Evolutionary conservation across 2,113 vertebrate species (phyloP), one percentile per base, ranked within the genome.

Genomic region (Electrona antarctica): DNA sequence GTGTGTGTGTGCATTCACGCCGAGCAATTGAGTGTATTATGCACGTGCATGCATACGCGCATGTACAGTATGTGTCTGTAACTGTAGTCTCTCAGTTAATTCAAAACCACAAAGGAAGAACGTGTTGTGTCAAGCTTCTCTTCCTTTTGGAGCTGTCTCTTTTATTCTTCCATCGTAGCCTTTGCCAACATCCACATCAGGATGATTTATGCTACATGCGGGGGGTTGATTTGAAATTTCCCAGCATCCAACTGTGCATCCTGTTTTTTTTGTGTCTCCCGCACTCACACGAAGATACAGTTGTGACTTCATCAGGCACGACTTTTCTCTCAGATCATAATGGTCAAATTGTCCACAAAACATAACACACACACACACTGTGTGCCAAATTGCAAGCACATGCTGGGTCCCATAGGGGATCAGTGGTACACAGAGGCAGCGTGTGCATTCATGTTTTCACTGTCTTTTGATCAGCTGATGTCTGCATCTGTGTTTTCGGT

Each of bases 351-450:
- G 12, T 51, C 64, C 50, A 14, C 51, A 69, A 69, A 79, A 81
- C 67, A 72, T 65, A 72, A 77, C 58, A 64, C 47, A 21, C 21
- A 21, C 21, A n/a, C n/a, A n/a, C n/a, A n/a, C n/a, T 33, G 46
- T 12, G 4, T 45, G 51, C 67, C 56, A 80, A 86, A 83, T 79
- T 67, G 64, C 54, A 77, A 81, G 63, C 85, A 86, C 63, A 69
- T 81, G 71, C 55, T 66, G 50, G 65, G 13, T 71, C 71, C 41
- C 49, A 15, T 47, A n/a, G 65, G 65, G 57, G 63, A 64, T 75
- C 56, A 67, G 60, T 7, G 0, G 14, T 12, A 29, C 66, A 8
- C 55, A 60, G 21, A 71, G 58, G 46, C 65, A 70, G 33, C 68
- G 47, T 64, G 71, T 13, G 13, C 55, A 9, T 15, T 28, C 64